phyloP scores from a whole-genome alignment of 2,113 vertebrate species.

The Litocranius walleri region DNA sequence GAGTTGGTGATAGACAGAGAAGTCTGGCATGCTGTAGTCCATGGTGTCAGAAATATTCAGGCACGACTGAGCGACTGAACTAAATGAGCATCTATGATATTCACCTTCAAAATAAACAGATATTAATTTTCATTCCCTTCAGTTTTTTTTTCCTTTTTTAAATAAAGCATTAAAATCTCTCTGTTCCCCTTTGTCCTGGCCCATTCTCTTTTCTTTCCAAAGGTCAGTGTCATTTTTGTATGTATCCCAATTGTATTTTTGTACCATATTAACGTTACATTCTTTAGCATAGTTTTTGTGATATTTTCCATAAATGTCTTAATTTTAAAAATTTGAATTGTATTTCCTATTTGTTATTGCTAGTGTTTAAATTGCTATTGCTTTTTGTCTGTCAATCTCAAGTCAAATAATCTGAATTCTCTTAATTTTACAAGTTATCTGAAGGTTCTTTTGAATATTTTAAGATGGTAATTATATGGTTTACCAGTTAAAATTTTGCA shows the following conservation, averaged over 20 bases:
- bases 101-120: neutral
- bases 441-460: neutral
- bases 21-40: neutral
- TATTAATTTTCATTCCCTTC: neutral
- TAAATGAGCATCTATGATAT: neutral
- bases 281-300: neutral
- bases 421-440: neutral
- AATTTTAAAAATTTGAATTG: neutral
- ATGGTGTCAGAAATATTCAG: neutral
- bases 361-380: neutral
- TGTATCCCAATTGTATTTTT: neutral
- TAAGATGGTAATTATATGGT: neutral
- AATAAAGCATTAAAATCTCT: neutral
- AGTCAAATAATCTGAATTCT: neutral
- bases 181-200: neutral
- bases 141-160: neutral
- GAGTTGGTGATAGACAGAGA: neutral
- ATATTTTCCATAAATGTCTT: neutral
- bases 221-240: neutral
- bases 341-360: neutral
- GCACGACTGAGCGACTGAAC: neutral
- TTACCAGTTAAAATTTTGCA: neutral
- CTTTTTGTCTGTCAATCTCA: neutral
- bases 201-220: neutral
- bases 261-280: neutral